phyloP scores from a whole-genome alignment of 2,113 vertebrate genomes.

The Oryctolagus cuniculus region mOryCun1.1 NC_091436.1:81630501-81631000 shows the following conservation, averaged over 20 bases:
- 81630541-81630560: neutral
- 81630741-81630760: neutral
- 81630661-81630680: neutral
- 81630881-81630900: neutral
- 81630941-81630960: slow-evolving; percentile 27
- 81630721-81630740: neutral
- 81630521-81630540: slow-evolving; percentile 22
- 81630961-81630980: neutral
- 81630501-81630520: neutral
- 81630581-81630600: neutral
- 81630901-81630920: neutral
- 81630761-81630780: neutral
- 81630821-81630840: neutral
- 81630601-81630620: neutral
- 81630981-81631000: neutral
- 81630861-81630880: neutral
- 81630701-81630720: neutral
- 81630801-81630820: neutral
- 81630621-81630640: neutral
- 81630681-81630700: neutral
- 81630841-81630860: neutral
- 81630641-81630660: neutral
- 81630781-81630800: slow-evolving; percentile 17
- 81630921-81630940: neutral
- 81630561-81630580: neutral